phyloP scores from a whole-genome alignment of 1,140 invertebrate species.

The Metopolophium dirhodum region DNA sequence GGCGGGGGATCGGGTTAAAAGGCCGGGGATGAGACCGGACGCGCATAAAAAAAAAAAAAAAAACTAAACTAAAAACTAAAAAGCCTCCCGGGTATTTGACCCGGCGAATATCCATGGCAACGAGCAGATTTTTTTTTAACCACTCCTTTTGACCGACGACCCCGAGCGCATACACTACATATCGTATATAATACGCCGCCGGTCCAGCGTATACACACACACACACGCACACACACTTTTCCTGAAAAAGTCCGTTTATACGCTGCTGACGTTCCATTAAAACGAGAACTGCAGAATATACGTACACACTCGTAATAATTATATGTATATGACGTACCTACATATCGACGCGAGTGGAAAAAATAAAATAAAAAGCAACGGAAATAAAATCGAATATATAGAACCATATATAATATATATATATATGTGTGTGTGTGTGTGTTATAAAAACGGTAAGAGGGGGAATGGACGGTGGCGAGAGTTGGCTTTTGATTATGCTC shows the following conservation, averaged over 20 bases:
- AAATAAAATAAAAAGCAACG: conserved; percentile 1
- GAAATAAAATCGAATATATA: conserved; percentile 27
- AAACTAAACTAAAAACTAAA: background rate
- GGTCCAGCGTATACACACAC: background rate
- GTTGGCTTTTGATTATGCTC: conserved; percentile 4
- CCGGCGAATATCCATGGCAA: conserved; percentile 55
- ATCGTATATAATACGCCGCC: background rate
- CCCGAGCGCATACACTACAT: background rate
- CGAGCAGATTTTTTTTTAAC: conserved; percentile 55
- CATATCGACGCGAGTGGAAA: background rate
- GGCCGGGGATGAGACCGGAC: conserved; percentile 46
- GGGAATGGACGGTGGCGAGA: background rate
- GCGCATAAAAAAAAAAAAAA: background rate
- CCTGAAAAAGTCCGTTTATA: background rate
- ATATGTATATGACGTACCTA: background rate
- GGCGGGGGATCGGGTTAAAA: conserved; percentile 32
- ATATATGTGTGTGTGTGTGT: background rate
- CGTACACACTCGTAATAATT: background rate
- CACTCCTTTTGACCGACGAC: conserved; percentile 51
- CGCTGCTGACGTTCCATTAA: conserved; percentile 4
- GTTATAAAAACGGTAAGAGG: background rate
- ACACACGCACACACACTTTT: background rate
- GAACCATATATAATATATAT: background rate
- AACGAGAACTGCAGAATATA: conserved; percentile 5
- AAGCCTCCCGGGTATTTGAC: conserved; percentile 53